phyloP scores from a whole-genome alignment of 2,113 vertebrate genomes.

The Semnornis frantzii region DNA sequence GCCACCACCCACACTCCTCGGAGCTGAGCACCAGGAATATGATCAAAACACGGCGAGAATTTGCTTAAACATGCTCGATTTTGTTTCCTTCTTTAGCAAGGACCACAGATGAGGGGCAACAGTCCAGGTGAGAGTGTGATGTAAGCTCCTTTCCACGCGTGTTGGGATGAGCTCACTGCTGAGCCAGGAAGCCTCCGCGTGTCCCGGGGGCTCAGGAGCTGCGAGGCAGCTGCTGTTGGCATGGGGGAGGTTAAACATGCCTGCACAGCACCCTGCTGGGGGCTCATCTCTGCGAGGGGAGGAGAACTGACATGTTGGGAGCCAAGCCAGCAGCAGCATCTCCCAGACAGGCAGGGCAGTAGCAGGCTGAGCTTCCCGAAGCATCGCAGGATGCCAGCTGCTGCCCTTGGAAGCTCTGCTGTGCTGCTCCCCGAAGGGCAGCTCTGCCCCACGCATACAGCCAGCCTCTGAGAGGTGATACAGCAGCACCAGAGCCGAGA shows the following conservation, averaged over 20 bases:
- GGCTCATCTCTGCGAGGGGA: slow-evolving; percentile 16
- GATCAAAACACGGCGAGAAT: slow-evolving; percentile 54
- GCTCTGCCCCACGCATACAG: not conserved
- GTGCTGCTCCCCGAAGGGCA: not conserved
- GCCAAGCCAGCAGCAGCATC: not conserved
- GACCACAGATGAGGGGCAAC: slow-evolving; percentile 18
- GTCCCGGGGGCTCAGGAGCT: not conserved
- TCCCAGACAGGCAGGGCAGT: not conserved
- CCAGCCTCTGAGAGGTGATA: not conserved
- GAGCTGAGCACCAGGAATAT: not conserved
- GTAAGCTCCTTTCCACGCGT: slow-evolving; percentile 26
- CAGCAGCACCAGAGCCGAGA: not conserved
- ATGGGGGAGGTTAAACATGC: not conserved
- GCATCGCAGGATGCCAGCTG: slow-evolving; percentile 26
- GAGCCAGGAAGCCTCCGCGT: not conserved
- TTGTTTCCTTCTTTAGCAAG: slow-evolving; percentile 51
- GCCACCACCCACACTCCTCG: not conserved
- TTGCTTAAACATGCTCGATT: slow-evolving; percentile 36
- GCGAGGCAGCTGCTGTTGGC: slow-evolving; percentile 13
- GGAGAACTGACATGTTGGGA: not conserved
- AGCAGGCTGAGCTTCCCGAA: not conserved
- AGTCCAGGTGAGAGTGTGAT: slow-evolving; percentile 57
- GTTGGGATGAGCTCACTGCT: slow-evolving; percentile 31
- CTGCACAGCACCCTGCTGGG: slow-evolving; percentile 8
- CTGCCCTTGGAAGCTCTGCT: not conserved